Evolutionary conservation across 2,888 invertebrate genomes (phyloP), one percentile per base, ranked within the genome.

Genomic region (Agrypnus murinus): DNA sequence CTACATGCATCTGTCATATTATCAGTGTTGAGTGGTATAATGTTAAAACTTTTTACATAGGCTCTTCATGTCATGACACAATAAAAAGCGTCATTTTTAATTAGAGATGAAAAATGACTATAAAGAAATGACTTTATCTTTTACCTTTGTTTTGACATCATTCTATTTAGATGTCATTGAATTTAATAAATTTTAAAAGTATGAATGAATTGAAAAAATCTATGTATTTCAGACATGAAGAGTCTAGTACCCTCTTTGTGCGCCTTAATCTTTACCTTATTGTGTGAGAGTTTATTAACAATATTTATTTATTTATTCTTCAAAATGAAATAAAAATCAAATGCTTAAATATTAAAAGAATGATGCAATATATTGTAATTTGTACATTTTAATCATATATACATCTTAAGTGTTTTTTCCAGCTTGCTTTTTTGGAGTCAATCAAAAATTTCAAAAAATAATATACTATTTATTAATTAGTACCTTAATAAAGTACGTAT

Each of bases 21-120:
- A 40, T 62, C n/a, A n/a, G 53, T 67, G 64, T 67, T 67, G 66
- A 48, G 50, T 64, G 71, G 63, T 50, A n/a, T n/a, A 59, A 59
- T 65, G 53, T 69, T 69, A 69, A 53, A 12, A 50, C 48, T 59
- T 65, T n/a, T 53, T 43, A 32, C 9, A 19, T 53, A 25, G 38
- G 63, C 65, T 67, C 62, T 71, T 71, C 65, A 62, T 70, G 65
- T 65, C 70, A 3, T 67, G 14, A 32, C 50, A 63, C 15, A 14
- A 9, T 31, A 43, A 58, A 36, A n/a, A 57, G n/a, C 6, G 5
- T 25, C 12, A 25, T 25, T 25, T n/a, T 25, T 25, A 25, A 25
- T 5, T 25, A 3, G 25, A 25, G 50, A 31, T 10, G 6, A 10
- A 2, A 2, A 55, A 34, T 10, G 19, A n/a, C 1, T 14, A 34